Conservation (phyloP, 2,888 invertebrate genomes). For the Adelphocoris suturalis region DNA sequence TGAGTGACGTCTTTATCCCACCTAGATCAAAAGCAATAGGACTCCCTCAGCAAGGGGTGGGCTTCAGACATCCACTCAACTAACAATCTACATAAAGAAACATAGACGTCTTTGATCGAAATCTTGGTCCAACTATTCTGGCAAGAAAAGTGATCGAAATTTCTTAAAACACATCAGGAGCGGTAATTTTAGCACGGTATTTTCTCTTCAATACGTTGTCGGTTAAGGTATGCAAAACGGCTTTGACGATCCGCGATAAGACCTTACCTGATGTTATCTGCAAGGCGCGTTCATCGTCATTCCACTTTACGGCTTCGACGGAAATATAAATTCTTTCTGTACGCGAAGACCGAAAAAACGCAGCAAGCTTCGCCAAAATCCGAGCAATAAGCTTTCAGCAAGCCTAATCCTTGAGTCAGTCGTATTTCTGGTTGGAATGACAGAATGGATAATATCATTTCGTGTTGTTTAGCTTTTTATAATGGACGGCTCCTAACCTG, state of each 20-base stretch:
- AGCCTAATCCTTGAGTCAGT: slow-evolving; percentile 12
- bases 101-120: not conserved
- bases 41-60: no score
- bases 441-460: not conserved
- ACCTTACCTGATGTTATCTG: not conserved
- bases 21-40: no score
- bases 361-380: slow-evolving; percentile 4
- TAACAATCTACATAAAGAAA: not conserved
- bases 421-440: slow-evolving; percentile 35
- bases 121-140: not conserved
- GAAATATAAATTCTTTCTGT: not conserved
- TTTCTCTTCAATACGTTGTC: not conserved
- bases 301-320: not conserved
- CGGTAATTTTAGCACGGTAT: slow-evolving; percentile 18
- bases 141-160: not conserved
- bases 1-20: no score
- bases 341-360: not conserved
- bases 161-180: not conserved
- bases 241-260: not conserved
- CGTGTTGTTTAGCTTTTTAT: not conserved
- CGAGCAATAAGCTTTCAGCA: slow-evolving; percentile 6
- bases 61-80: no score
- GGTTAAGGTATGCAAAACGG: not conserved
- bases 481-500: slow-evolving; percentile 39
- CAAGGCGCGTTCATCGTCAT: not conserved